These are phyloP conservation scores for Tromatobia lineatoria DNA, from an alignment of 2,888 invertebrate genomes.

Conservation along the genomic window DNA sequence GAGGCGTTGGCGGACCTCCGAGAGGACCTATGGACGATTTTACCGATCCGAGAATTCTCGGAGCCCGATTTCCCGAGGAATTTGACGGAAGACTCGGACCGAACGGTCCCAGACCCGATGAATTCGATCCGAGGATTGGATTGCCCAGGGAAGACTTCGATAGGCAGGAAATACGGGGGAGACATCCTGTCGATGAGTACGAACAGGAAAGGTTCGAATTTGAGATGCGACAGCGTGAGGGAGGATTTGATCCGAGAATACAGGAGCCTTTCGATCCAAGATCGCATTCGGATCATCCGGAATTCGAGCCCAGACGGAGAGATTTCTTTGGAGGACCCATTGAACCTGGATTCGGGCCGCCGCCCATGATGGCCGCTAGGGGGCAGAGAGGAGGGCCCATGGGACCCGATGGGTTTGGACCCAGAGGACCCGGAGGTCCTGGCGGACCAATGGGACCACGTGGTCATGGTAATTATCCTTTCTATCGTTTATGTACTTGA, in stretches of 20 bases:
- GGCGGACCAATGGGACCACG: slow-evolving; percentile 73
- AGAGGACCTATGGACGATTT: slow-evolving; percentile 79
- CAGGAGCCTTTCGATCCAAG: slow-evolving; percentile 82
- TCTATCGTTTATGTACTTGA: neutral
- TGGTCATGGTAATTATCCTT: slow-evolving; percentile 9
- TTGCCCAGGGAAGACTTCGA: slow-evolving; percentile 80
- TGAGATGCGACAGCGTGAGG: slow-evolving; percentile 79
- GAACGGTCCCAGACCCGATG: slow-evolving; percentile 79
- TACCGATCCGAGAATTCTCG: slow-evolving; percentile 78
- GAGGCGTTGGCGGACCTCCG: slow-evolving; percentile 67
- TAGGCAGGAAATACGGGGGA: slow-evolving; percentile 77
- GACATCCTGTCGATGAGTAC: slow-evolving; percentile 80
- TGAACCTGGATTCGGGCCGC: slow-evolving; percentile 81
- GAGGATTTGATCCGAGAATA: slow-evolving; percentile 79
- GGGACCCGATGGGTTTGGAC: slow-evolving; percentile 84
- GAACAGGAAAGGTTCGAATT: slow-evolving; percentile 83
- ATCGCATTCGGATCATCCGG: slow-evolving; percentile 81
- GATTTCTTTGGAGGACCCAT: slow-evolving; percentile 83
- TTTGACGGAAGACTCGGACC: slow-evolving; percentile 80
- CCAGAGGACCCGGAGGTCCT: slow-evolving; percentile 80
- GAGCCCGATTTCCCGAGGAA: slow-evolving; percentile 79
- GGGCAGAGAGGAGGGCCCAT: slow-evolving; percentile 80
- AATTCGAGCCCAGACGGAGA: slow-evolving; percentile 82
- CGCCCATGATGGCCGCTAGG: slow-evolving; percentile 82
- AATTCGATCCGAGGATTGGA: slow-evolving; percentile 77